Percentiles rank a stretch among this genome's conserved stretches.
Evolutionary conservation across 2,888 invertebrate genomes (phyloP).

Genomic region (Cotesia congregata): DNA sequence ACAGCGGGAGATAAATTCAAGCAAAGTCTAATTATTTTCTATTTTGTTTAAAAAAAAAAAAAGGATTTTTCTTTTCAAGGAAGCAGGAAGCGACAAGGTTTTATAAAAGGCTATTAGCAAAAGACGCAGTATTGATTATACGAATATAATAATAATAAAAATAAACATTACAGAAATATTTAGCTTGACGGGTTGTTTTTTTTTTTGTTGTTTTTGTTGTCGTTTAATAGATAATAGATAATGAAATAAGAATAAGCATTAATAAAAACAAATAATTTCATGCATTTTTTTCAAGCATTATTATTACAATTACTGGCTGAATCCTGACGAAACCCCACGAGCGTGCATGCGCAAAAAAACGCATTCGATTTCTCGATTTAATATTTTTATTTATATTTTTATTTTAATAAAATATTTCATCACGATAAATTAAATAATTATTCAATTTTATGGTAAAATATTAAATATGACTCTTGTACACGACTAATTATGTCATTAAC

Average conservation of each 20-base stretch:
- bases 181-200: conserved; percentile 50
- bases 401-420: neutral
- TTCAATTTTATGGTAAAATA: conserved; percentile 16
- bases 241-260: conserved; percentile 72
- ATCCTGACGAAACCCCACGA: conserved; percentile 69
- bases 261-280: conserved; percentile 85
- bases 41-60: conserved; percentile 14
- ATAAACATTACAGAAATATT: conserved; percentile 58
- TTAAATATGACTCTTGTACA: conserved; percentile 18
- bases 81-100: conserved; percentile 55
- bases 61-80: conserved; percentile 45
- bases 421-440: neutral
- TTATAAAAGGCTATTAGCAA: conserved; percentile 62
- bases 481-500: conserved; percentile 29
- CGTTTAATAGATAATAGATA: conserved; percentile 59
- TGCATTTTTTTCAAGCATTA: conserved; percentile 87
- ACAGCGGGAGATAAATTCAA: conserved; percentile 31
- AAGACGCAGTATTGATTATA: conserved; percentile 63
- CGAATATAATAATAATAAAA: conserved; percentile 57
- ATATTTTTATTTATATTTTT: neutral
- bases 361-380: conserved; percentile 63
- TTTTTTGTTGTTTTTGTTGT: conserved; percentile 52
- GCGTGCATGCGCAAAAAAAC: conserved; percentile 70
- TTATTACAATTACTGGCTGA: conserved; percentile 86
- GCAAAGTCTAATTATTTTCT: conserved; percentile 47